phyloP scores from a whole-genome alignment of 2,113 vertebrate species.

The Xenopus laevis region DNA sequence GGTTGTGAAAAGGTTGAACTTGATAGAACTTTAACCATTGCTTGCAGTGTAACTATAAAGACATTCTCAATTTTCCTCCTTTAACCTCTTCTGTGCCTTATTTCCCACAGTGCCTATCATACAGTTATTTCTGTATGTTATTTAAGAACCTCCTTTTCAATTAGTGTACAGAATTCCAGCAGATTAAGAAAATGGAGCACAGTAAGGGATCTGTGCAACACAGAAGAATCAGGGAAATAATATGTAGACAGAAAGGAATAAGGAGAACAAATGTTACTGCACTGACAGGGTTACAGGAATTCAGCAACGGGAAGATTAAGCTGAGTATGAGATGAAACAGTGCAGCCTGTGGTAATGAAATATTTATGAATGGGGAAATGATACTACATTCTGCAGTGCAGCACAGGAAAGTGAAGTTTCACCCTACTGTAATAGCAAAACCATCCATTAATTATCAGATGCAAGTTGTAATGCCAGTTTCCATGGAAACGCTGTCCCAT shows the following conservation, averaged over 20 bases:
- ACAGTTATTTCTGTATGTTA: conserved; percentile 21
- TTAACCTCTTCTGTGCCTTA: conserved; percentile 24
- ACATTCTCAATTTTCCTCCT: not conserved
- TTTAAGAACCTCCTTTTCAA: conserved; percentile 28
- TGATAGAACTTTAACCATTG: too few relatives aligned
- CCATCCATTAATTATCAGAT: conserved; percentile 77
- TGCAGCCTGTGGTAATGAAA: conserved; percentile 71
- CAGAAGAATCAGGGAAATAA: conserved; percentile 39
- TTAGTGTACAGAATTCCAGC: conserved; percentile 19
- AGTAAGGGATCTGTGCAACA: conserved; percentile 5
- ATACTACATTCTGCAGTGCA: conserved; percentile 71
- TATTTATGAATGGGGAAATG: conserved; percentile 79
- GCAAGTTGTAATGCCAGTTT: conserved; percentile 67
- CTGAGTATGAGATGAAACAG: conserved; percentile 58
- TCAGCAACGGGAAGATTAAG: conserved; percentile 55
- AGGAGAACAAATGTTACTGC: conserved; percentile 47
- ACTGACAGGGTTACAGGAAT: conserved; percentile 49
- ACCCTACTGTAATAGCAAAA: conserved; percentile 69
- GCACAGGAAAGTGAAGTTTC: conserved; percentile 63
- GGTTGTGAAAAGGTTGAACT: too few relatives aligned
- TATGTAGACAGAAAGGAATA: conserved; percentile 44
- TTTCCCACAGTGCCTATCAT: conserved; percentile 30
- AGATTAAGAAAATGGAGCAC: conserved; percentile 28
- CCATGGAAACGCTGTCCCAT: conserved; percentile 73
- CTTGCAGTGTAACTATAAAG: too few relatives aligned